These are phyloP conservation scores for Eulemur coronatus DNA, from an alignment of 2,797 vertebrate genomes.

Conservation along the genomic window DNA sequence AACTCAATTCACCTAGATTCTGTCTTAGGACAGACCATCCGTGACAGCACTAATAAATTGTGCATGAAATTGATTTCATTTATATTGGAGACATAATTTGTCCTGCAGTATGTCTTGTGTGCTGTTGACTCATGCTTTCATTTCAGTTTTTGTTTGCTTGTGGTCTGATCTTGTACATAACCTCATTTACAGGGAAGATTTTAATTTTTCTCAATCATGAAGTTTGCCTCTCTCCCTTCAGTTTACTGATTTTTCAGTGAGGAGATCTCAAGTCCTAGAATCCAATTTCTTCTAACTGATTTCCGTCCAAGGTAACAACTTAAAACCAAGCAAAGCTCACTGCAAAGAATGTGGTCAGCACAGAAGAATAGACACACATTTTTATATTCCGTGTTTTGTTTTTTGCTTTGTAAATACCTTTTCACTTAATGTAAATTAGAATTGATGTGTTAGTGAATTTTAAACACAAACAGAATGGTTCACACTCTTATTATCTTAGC, in stretches of 20 bases:
- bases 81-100: slow-evolving; percentile 77
- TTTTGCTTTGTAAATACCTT: slow-evolving; percentile 32
- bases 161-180: slow-evolving; percentile 35
- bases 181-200: slow-evolving; percentile 62
- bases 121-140: slow-evolving; percentile 61
- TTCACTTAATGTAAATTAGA: slow-evolving; percentile 52
- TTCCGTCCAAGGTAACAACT: slow-evolving; percentile 35
- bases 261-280: slow-evolving; percentile 13
- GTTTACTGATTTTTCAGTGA: slow-evolving; percentile 13
- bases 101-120: slow-evolving; percentile 52
- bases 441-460: slow-evolving; percentile 29
- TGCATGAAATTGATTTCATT: slow-evolving; percentile 83
- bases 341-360: not conserved
- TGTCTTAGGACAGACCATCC: slow-evolving; percentile 68
- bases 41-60: slow-evolving; percentile 78
- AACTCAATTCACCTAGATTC: slow-evolving; percentile 76
- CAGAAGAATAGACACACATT: not conserved
- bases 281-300: slow-evolving; percentile 7
- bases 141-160: slow-evolving; percentile 58
- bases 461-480: not conserved
- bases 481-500: slow-evolving; percentile 10
- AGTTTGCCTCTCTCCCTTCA: slow-evolving; percentile 7
- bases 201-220: slow-evolving; percentile 46
- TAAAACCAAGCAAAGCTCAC: slow-evolving; percentile 11
- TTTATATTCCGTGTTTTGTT: not conserved